phyloP scores from a whole-genome alignment of 2,797 vertebrate species.

The Triplophysa bombifrons region DNA sequence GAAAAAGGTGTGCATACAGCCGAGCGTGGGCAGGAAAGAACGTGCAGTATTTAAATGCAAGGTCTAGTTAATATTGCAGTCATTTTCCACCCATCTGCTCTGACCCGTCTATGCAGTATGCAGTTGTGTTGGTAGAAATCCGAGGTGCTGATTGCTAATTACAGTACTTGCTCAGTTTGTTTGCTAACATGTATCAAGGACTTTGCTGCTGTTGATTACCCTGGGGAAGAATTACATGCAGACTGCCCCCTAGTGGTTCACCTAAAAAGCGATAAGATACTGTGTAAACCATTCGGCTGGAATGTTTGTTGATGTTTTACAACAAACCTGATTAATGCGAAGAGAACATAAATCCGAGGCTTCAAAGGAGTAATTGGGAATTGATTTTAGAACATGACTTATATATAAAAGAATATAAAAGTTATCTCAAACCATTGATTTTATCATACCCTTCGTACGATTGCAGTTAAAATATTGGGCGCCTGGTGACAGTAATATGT shows the following conservation, averaged over 20 bases:
- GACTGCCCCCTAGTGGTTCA: slow-evolving; percentile 55
- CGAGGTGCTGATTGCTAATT: slow-evolving; percentile 46
- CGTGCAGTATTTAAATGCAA: background rate
- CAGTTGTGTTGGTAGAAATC: slow-evolving; percentile 22
- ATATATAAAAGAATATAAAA: slow-evolving; percentile 70
- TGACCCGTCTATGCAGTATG: slow-evolving; percentile 7
- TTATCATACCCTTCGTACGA: slow-evolving; percentile 63
- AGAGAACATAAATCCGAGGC: slow-evolving; percentile 76
- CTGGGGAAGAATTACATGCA: slow-evolving; percentile 36
- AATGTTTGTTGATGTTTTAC: slow-evolving; percentile 13
- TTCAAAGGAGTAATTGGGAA: slow-evolving; percentile 71
- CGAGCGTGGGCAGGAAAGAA: background rate
- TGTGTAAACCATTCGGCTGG: background rate
- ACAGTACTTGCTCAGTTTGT: slow-evolving; percentile 38
- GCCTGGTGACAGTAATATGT: slow-evolving; percentile 52
- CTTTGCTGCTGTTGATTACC: slow-evolving; percentile 31
- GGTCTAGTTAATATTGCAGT: slow-evolving; percentile 51
- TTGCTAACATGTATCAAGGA: slow-evolving; percentile 35
- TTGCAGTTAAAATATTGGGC: slow-evolving; percentile 44
- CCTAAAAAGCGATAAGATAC: slow-evolving; percentile 28
- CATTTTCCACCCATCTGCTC: slow-evolving; percentile 45
- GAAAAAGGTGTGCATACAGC: slow-evolving; percentile 48
- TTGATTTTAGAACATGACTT: slow-evolving; percentile 71
- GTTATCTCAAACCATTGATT: slow-evolving; percentile 27
- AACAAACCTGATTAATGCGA: slow-evolving; percentile 70